Conservation (phyloP, 2,113 vertebrate species). For the Pseudolaguvia tuberculata region DNA sequence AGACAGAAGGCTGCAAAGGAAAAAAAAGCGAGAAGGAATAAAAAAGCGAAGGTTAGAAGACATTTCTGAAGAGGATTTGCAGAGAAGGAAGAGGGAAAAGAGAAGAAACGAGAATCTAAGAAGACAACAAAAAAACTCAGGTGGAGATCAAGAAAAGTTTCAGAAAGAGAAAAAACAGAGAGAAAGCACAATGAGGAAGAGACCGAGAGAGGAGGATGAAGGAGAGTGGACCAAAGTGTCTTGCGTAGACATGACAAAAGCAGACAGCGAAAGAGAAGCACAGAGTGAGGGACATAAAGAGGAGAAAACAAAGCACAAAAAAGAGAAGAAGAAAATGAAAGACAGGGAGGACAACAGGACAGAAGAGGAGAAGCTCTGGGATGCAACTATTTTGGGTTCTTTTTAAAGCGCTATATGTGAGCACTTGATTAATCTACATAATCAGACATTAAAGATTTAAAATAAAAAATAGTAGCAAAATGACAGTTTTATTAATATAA, state of each 20-base stretch:
- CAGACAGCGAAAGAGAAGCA: constrained; percentile 42
- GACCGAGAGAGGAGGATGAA: constrained; percentile 20
- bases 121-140: constrained; percentile 33
- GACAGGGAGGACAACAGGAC: constrained; percentile 63
- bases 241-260: neutral
- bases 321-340: constrained; percentile 69
- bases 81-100: constrained; percentile 35
- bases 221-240: constrained; percentile 49
- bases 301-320: constrained; percentile 63
- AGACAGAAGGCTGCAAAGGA: constrained; percentile 52
- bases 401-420: constrained; percentile 51
- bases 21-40: constrained; percentile 37
- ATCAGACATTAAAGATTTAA: neutral
- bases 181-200: constrained; percentile 27
- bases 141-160: constrained; percentile 41
- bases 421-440: neutral
- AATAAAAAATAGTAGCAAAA: neutral
- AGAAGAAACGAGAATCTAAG: constrained; percentile 3
- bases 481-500: neutral
- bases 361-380: constrained; percentile 84
- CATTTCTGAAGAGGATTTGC: constrained; percentile 37
- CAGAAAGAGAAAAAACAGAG: constrained; percentile 41
- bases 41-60: constrained; percentile 48
- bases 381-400: constrained; percentile 77
- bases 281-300: constrained; percentile 46